Conservation (phyloP, 1,140 invertebrate species). For the Pseudomyrmex pallidus region DNA sequence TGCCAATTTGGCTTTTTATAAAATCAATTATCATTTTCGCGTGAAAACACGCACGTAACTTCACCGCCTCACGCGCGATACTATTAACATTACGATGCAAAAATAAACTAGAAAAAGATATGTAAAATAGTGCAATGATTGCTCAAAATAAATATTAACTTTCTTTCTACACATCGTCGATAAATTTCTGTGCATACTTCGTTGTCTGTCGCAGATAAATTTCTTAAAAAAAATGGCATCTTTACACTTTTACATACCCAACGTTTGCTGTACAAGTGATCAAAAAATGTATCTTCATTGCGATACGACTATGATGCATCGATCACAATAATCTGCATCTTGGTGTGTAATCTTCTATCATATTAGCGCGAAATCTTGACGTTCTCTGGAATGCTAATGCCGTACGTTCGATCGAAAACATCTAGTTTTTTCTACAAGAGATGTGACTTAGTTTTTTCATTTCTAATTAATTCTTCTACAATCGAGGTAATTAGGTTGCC, state of each 20-base stretch:
- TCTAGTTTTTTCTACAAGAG: background rate
- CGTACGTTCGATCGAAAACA: conserved; percentile 37
- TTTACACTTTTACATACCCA: conserved; percentile 40
- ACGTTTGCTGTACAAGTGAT: conserved; percentile 7
- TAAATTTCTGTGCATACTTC: conserved; percentile 22
- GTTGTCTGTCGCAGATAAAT: conserved; percentile 55
- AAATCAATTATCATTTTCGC: conserved; percentile 37
- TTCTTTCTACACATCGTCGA: conserved; percentile 15
- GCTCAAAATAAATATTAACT: conserved; percentile 34
- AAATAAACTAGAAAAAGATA: conserved; percentile 58
- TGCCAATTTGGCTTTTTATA: conserved; percentile 15
- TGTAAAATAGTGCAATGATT: conserved; percentile 39
- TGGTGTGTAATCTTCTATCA: conserved; percentile 14
- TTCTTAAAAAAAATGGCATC: conserved; percentile 58
- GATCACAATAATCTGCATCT: conserved; percentile 45
- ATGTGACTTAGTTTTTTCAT: conserved; percentile 18
- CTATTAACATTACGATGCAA: conserved; percentile 52
- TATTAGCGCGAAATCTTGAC: conserved; percentile 18
- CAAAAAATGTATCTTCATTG: conserved; percentile 16
- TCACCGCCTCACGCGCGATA: background rate
- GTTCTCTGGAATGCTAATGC: conserved; percentile 70
- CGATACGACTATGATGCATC: conserved; percentile 20
- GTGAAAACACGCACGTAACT: background rate
- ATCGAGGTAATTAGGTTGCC: conserved; percentile 77
- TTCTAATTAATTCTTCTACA: conserved; percentile 65